Percentiles rank a stretch among this genome's conserved stretches.
These are phyloP conservation scores for Limnephilus marmoratus DNA, from an alignment of 2,888 invertebrate genomes.

Conservation along the genomic window DNA sequence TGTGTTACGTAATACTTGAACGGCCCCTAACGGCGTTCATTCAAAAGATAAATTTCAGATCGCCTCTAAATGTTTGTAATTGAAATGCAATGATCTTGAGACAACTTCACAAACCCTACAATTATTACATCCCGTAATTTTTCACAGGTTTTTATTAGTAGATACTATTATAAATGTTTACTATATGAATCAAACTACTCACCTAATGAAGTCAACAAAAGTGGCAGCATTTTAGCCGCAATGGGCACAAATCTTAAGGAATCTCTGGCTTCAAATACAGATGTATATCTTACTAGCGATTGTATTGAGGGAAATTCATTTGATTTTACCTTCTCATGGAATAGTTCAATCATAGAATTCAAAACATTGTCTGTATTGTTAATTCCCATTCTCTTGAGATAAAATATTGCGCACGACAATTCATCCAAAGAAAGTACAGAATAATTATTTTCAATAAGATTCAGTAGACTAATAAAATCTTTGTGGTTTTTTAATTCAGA, in stretches of 20 bases:
- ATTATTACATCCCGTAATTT: no score
- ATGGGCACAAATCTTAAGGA: conserved; percentile 27
- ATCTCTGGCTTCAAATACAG: conserved; percentile 8
- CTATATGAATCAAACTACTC: not conserved
- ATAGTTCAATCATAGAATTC: conserved; percentile 24
- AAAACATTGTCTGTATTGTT: conserved; percentile 23
- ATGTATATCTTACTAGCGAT: conserved; percentile 41
- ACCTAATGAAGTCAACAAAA: conserved; percentile 38
- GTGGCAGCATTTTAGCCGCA: conserved; percentile 43
- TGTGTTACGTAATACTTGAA: no score
- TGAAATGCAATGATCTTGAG: no score
- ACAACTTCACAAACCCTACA: no score
- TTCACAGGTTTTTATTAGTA: not conserved
- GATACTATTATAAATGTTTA: not conserved
- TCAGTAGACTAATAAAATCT: conserved; percentile 67
- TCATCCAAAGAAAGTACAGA: conserved; percentile 17
- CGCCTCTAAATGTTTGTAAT: no score
- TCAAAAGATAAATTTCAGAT: no score
- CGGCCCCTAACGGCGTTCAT: no score
- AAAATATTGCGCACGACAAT: conserved; percentile 34
- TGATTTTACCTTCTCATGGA: conserved; percentile 6
- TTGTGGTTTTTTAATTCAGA: conserved; percentile 68
- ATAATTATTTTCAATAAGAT: not conserved
- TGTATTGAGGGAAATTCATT: conserved; percentile 14
- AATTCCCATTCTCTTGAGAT: conserved; percentile 45